phyloP scores from a whole-genome alignment of 2,888 invertebrate genomes.

The Callyntrura guangdongensis region DNA sequence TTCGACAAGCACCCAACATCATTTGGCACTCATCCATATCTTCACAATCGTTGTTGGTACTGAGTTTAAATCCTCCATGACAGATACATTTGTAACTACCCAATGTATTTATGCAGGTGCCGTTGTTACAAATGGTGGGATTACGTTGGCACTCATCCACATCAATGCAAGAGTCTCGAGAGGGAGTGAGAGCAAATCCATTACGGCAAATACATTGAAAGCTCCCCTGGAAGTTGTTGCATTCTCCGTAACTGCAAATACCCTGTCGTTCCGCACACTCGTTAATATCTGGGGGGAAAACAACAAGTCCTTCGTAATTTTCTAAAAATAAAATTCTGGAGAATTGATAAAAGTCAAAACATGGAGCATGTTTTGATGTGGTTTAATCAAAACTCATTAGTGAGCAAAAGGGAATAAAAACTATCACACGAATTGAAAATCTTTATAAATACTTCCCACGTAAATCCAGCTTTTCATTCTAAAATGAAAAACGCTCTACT shows the following conservation, averaged over 20 bases:
- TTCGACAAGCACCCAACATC: conserved; percentile 92
- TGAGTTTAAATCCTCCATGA: conserved; percentile 91
- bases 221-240: conserved; percentile 90
- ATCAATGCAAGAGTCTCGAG: conserved; percentile 91
- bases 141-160: conserved; percentile 88
- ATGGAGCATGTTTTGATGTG: neutral
- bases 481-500: neutral
- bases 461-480: neutral
- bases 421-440: neutral
- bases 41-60: conserved; percentile 91
- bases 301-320: neutral
- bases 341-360: neutral
- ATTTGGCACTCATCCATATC: conserved; percentile 93
- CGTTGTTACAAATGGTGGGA: conserved; percentile 91
- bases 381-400: conserved; percentile 13
- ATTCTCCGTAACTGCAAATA: conserved; percentile 92
- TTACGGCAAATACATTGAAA: conserved; percentile 87
- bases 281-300: conserved; percentile 88
- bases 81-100: conserved; percentile 93
- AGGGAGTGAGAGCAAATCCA: conserved; percentile 90
- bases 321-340: neutral
- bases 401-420: neutral
- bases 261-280: conserved; percentile 90
- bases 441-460: too few relatives aligned
- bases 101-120: conserved; percentile 92